These are phyloP conservation scores for Garrulus glandarius DNA, from an alignment of 2,797 vertebrate species.

Conservation along the genomic window DNA sequence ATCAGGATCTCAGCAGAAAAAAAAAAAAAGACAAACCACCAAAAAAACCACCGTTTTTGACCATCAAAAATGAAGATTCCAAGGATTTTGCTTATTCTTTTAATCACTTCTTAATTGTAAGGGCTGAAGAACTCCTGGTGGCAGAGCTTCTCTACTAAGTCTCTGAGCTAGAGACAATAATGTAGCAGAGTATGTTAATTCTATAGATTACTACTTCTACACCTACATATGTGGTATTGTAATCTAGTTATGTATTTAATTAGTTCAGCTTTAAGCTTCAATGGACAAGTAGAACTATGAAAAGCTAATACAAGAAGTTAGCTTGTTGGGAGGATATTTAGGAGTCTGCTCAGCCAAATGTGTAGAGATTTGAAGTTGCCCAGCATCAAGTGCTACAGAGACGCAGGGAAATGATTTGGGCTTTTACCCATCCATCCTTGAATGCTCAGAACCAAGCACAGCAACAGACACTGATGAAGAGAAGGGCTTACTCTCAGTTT, in stretches of 20 bases:
- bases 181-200: background rate
- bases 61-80: background rate
- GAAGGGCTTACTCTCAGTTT: background rate
- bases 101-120: background rate
- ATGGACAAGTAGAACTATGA: background rate
- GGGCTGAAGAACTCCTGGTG: background rate
- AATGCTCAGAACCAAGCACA: background rate
- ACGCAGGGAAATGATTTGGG: background rate
- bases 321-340: background rate
- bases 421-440: background rate
- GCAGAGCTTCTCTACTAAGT: background rate
- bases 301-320: background rate
- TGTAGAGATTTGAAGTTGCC: background rate
- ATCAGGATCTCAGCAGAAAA: background rate
- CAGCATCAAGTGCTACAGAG: background rate
- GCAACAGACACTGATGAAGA: background rate
- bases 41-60: background rate
- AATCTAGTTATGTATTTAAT: background rate
- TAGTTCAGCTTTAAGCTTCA: slow-evolving; percentile 11
- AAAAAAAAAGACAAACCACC: background rate
- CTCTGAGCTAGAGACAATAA: background rate
- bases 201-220: background rate
- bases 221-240: background rate
- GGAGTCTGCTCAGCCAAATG: background rate
- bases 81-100: background rate